phyloP scores from a whole-genome alignment of 2,888 invertebrate genomes.

The Laspeyria flexula region DNA sequence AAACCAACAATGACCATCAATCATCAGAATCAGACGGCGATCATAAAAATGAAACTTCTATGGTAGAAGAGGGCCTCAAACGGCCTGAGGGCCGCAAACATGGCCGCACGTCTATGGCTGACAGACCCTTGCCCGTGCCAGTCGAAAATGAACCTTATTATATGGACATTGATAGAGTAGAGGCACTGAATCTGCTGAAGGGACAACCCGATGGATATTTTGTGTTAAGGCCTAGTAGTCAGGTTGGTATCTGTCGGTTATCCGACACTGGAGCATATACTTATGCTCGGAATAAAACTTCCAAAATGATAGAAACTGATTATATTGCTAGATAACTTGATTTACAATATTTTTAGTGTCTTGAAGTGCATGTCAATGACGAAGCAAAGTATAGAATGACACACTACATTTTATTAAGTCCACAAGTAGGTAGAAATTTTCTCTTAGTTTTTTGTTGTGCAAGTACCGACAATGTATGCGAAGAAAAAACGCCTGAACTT shows the following conservation, averaged over 20 bases:
- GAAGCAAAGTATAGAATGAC: too few species aligned
- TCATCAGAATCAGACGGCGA: constrained; percentile 67
- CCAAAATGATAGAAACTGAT: too few species aligned
- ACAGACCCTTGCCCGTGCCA: constrained; percentile 80
- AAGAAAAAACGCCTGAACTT: too few species aligned
- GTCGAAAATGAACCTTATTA: constrained; percentile 85
- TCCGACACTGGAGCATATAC: too few species aligned
- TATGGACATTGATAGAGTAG: constrained; percentile 82
- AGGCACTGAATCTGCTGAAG: constrained; percentile 81
- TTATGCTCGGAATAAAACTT: too few species aligned
- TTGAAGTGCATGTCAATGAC: too few species aligned
- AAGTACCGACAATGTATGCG: too few species aligned
- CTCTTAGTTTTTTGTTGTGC: too few species aligned
- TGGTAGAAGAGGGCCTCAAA: constrained; percentile 28
- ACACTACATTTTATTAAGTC: too few species aligned
- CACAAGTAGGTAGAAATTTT: too few species aligned
- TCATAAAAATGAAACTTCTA: constrained; percentile 26
- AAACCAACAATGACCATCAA: constrained; percentile 66
- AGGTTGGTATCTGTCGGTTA: constrained; percentile 64
- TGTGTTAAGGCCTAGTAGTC: constrained; percentile 85
- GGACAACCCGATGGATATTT: constrained; percentile 87
- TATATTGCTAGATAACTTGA: too few species aligned
- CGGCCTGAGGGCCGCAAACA: constrained; percentile 52
- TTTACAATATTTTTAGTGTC: too few species aligned
- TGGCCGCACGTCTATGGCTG: constrained; percentile 69